Evolutionary conservation across 2,888 invertebrate genomes (phyloP).

Genomic region (Aleiodes leptofemur): DNA sequence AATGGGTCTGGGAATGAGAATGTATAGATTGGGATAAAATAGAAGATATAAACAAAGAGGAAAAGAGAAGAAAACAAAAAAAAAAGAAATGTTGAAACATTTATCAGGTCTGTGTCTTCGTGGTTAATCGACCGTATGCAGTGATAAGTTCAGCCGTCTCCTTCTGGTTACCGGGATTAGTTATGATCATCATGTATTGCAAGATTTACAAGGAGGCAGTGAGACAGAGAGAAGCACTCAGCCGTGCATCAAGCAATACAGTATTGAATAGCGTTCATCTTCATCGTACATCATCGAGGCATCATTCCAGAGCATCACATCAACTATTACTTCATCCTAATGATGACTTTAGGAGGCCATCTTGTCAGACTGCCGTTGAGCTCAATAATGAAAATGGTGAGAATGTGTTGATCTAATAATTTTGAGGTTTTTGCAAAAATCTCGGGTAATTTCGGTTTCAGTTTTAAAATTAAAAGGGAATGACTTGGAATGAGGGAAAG

Average conservation of each 20-base stretch:
- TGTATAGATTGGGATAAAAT: too few relatives aligned
- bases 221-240: constrained; percentile 87
- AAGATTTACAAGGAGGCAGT: constrained; percentile 88
- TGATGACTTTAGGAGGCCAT: constrained; percentile 66
- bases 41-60: too few relatives aligned
- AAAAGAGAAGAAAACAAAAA: too few relatives aligned
- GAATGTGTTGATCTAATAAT: constrained; percentile 60
- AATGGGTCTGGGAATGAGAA: too few relatives aligned
- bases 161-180: constrained; percentile 94
- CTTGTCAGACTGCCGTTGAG: constrained; percentile 81
- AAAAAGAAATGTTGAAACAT: constrained; percentile 66
- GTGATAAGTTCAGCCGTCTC: constrained; percentile 92
- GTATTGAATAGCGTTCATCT: constrained; percentile 90
- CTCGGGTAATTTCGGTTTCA: too few relatives aligned
- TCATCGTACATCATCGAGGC: constrained; percentile 85
- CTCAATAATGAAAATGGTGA: constrained; percentile 83
- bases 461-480: too few relatives aligned
- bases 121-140: constrained; percentile 92
- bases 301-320: constrained; percentile 75
- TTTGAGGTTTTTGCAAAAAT: not conserved
- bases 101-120: constrained; percentile 82
- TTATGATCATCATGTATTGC: constrained; percentile 95
- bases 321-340: constrained; percentile 69
- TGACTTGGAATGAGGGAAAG: too few relatives aligned
- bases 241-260: constrained; percentile 91